Percentiles rank a stretch among this genome's conserved stretches.
These are phyloP conservation scores for Maniola jurtina DNA, from an alignment of 1,140 invertebrate species.

Conservation along the genomic window DNA sequence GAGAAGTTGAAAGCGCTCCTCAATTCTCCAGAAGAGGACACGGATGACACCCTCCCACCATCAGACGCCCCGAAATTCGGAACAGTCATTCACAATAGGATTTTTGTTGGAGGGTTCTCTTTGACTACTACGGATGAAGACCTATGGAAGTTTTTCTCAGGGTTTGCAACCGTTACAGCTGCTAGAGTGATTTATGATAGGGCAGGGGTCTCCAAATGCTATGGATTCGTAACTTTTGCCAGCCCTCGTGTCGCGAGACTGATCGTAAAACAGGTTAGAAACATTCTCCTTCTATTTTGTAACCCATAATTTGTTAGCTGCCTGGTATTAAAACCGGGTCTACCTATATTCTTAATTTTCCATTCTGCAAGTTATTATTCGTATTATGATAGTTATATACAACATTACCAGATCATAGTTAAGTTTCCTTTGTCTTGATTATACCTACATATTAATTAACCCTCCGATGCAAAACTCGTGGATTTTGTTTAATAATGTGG, in stretches of 20 bases:
- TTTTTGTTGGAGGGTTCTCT: conserved; percentile 97
- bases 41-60: conserved; percentile 72
- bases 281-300: not conserved
- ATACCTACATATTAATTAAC: no score
- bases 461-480: no score
- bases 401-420: not conserved
- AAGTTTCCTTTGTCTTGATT: no score
- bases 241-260: conserved; percentile 72
- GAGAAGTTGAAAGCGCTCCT: conserved; percentile 69
- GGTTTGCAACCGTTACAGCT: conserved; percentile 94
- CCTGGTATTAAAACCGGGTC: not conserved
- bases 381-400: not conserved
- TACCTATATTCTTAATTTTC: no score
- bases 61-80: conserved; percentile 85
- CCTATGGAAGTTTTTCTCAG: conserved; percentile 89
- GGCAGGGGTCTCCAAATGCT: conserved; percentile 96
- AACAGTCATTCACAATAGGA: conserved; percentile 93
- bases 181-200: conserved; percentile 97
- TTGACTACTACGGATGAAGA: conserved; percentile 91
- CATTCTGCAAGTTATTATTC: no score
- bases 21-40: conserved; percentile 69
- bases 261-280: conserved; percentile 74
- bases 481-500: no score
- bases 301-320: not conserved
- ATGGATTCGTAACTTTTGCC: conserved; percentile 96